Evolutionary conservation across 2,888 invertebrate species (phyloP), one percentile per base, ranked within the genome.

Genomic region (Atethmia centrago): DNA sequence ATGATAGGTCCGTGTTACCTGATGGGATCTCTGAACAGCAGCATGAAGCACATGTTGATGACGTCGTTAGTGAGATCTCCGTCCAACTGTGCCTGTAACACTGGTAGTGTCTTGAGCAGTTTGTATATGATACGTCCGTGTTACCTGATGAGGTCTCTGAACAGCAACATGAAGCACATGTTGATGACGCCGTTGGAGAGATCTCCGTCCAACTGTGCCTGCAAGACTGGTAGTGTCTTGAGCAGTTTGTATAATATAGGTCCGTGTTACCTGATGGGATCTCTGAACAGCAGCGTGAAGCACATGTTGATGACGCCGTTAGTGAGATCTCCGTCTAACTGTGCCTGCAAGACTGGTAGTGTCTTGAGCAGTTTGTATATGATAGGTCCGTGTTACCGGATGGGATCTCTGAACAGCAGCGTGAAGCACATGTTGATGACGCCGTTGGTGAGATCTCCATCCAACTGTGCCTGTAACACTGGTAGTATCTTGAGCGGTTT

Each of bases 251-350:
- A 25, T 25, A 53, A 25, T 4, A 12, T 51, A 12, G 2, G n/a
- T 53, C 51, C 0, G 2, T 53, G 25, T 53, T 62, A 73, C 45
- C 36, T 98, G 92, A 99, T 99, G 92, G 99, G 98, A 97, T 99
- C 99, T 94, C 99, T 98, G 96, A 99, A 99, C 80, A 99, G 97
- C 86, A 99, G 97, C 98, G 99, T 99, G 95, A 99, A 99, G 93
- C 99, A 99, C 97, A 99, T 99, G 93, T 99, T 99, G 95, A 99
- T 99, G 89, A 99, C 99, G 80, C 99, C 99, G 94, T 99, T 99
- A 90, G 98, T 99, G 93, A 99, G 97, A 94, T 99, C 99, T 14
- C 98, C 98, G 95, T 99, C 99, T 91, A 99, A 96, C 96, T 99
- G 99, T 76, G 98, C 98, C 95, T 99, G 99, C 85, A 99, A 97